Conservation (phyloP, 37 sponge, comb jelly and placozoan species). For the Eunapius fragilis region DNA sequence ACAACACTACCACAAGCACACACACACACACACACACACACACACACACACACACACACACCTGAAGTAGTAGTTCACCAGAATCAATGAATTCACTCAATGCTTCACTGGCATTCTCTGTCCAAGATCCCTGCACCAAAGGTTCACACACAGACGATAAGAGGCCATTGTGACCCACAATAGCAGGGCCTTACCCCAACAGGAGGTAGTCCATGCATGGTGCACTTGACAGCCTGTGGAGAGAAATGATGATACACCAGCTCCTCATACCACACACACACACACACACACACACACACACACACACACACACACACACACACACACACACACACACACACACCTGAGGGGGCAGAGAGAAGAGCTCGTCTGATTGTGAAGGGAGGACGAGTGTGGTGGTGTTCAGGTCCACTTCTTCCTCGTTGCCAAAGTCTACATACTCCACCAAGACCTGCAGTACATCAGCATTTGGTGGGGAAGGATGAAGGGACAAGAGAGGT, state of each 20-base stretch:
- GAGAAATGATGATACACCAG: background rate
- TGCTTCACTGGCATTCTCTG: background rate
- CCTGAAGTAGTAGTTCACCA: background rate
- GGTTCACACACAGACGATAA: constrained; percentile 2
- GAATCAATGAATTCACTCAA: background rate
- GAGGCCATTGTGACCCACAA: background rate
- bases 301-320: background rate
- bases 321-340: background rate
- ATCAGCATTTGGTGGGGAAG: background rate
- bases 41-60: background rate
- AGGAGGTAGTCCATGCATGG: constrained; percentile 35
- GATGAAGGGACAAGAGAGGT: no score
- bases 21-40: no score
- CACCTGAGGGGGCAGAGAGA: constrained; percentile 51
- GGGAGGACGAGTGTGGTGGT: constrained; percentile 27
- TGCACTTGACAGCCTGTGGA: constrained; percentile 54
- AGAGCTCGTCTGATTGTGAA: constrained; percentile 17
- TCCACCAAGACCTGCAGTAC: constrained; percentile 13
- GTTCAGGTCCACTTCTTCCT: constrained; percentile 18
- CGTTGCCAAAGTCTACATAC: constrained; percentile 54
- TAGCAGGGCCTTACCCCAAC: constrained; percentile 18
- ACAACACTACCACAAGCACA: no score
- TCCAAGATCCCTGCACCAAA: background rate
- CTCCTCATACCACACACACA: no score
- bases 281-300: no score